A percentile compares a stretch with the other conserved stretches of the same genome.
Evolutionary conservation across 2,797 vertebrate genomes (phyloP).

Genomic region (Pipistrellus pygmaeus): DNA sequence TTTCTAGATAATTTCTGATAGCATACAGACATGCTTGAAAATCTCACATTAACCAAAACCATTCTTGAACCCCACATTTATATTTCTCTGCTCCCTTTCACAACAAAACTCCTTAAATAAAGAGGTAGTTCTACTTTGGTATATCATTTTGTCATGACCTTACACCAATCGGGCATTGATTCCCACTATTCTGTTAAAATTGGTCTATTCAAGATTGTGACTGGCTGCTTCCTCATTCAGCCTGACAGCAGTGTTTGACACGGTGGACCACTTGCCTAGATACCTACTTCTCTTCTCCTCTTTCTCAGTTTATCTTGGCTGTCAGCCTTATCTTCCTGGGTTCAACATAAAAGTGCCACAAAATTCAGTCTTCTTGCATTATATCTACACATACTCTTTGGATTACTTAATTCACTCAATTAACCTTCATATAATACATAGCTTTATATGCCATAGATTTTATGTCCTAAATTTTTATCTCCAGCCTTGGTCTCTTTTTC

Average conservation of each 20-base stretch:
- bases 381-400: background rate
- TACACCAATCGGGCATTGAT: background rate
- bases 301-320: background rate
- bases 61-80: background rate
- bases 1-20: constrained; percentile 15
- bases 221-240: background rate
- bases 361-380: background rate
- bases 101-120: background rate
- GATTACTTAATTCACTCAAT: background rate
- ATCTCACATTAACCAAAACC: background rate
- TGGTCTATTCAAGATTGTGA: background rate
- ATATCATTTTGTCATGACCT: background rate
- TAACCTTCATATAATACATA: background rate
- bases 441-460: background rate
- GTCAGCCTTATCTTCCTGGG: background rate
- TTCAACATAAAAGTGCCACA: background rate
- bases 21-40: background rate
- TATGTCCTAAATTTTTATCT: background rate
- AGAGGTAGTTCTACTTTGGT: background rate
- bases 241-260: background rate
- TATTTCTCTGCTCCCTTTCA: background rate
- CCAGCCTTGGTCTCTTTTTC: background rate
- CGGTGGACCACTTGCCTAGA: background rate
- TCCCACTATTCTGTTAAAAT: background rate
- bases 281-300: background rate